Evolutionary conservation across 2,888 invertebrate genomes (phyloP).

Genomic region (Glyphotaelius pellucidus): DNA sequence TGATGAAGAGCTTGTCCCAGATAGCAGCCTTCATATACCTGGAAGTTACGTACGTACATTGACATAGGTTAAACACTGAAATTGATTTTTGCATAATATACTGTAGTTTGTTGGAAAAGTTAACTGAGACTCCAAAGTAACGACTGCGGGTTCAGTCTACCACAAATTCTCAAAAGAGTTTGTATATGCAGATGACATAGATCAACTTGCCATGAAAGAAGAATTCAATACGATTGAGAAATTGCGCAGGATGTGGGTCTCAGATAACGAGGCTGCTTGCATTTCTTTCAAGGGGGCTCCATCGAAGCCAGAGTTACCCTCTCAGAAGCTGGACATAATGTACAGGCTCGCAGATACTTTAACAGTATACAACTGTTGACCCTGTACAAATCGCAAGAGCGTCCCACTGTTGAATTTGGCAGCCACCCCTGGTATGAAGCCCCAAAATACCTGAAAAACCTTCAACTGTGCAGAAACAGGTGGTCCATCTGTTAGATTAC

Average conservation of each 20-base stretch:
- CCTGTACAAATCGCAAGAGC: too few species aligned
- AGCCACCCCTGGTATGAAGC: too few species aligned
- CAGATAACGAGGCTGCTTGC: background rate
- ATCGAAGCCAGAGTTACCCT: too few species aligned
- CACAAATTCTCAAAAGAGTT: background rate
- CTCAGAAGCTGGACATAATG: too few species aligned
- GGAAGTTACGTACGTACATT: slow-evolving; percentile 55
- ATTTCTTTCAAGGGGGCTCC: too few species aligned
- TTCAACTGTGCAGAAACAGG: too few species aligned
- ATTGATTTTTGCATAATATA: too few species aligned
- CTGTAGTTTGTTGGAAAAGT: background rate
- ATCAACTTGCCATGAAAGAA: background rate
- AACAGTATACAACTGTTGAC: too few species aligned
- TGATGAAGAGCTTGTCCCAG: slow-evolving; percentile 90
- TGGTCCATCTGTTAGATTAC: too few species aligned
- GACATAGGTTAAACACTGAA: background rate
- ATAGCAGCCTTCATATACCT: slow-evolving; percentile 84
- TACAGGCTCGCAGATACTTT: too few species aligned
- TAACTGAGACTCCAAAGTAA: background rate
- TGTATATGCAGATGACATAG: background rate
- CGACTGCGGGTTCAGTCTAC: background rate
- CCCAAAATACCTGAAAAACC: too few species aligned
- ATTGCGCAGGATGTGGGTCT: background rate
- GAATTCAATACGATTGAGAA: background rate
- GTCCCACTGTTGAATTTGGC: too few species aligned